Evolutionary conservation across 1,140 invertebrate genomes (phyloP), one percentile per base, ranked within the genome.

Genomic region (Brachionus rubens): DNA sequence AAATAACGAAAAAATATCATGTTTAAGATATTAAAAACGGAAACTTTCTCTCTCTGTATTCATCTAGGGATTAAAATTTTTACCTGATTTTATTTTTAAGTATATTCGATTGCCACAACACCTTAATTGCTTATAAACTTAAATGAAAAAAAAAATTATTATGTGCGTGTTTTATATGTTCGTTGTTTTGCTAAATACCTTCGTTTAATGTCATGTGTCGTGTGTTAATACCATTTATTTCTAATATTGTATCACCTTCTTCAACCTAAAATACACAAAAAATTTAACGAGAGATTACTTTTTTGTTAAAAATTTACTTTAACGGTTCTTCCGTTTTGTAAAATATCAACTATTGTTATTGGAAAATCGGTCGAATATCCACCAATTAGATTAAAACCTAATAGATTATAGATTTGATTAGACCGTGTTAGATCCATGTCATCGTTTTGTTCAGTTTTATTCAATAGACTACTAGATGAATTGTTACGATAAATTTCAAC

Each of bases 41-140:
- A n/a, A n/a, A n/a, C n/a, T n/a, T n/a, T n/a, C n/a, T n/a, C n/a
- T n/a, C n/a, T n/a, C n/a, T n/a, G n/a, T n/a, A n/a, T n/a, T n/a
- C n/a, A n/a, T n/a, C n/a, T n/a, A n/a, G n/a, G n/a, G n/a, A n/a
- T n/a, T n/a, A n/a, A n/a, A n/a, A n/a, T n/a, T n/a, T 19, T 72
- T 72, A 72, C 68, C 68, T 72, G 68, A 72, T 54, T 72, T 72
- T 48, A 72, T 48, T 54, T 72, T 72, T 19, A 72, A 41, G 47
- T 50, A 72, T 40, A 72, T 72, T 21, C 68, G 68, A 54, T 72
- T 72, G 16, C 68, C 68, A 40, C 46, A 72, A 40, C 68, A 54
- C 36, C 50, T 72, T 48, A 72, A 72, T 54, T 72, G 68, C 28
- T 72, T 72, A 33, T 40, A 36, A 26, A 72, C 68, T 72, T 72